These are phyloP conservation scores for Coenonympha glycerion DNA, from an alignment of 2,888 invertebrate species.

Conservation along the genomic window DNA sequence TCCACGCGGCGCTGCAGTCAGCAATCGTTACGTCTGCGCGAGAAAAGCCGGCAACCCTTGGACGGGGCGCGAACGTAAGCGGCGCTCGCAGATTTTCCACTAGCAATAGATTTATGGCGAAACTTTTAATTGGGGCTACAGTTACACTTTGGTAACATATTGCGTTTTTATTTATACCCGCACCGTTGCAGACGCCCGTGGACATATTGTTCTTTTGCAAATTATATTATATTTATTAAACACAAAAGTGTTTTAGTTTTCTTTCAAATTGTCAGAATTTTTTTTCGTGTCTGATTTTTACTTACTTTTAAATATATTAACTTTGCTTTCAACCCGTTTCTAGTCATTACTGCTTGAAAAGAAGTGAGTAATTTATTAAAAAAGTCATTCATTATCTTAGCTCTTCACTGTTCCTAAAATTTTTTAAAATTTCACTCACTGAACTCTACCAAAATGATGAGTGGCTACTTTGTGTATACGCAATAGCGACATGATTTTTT, in stretches of 20 bases:
- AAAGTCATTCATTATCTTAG: too few species aligned
- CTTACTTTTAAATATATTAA: too few species aligned
- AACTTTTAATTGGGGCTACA: constrained; percentile 68
- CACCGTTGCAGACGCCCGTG: neutral
- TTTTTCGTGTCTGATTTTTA: too few species aligned
- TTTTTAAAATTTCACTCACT: too few species aligned
- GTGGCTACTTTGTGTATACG: too few species aligned
- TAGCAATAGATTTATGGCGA: constrained; percentile 63
- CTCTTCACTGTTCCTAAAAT: too few species aligned
- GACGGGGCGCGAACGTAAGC: constrained; percentile 32
- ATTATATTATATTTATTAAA: neutral
- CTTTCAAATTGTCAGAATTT: too few species aligned
- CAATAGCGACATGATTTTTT: too few species aligned
- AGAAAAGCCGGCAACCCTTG: constrained; percentile 38
- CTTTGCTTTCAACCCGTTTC: too few species aligned
- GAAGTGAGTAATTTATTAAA: too few species aligned
- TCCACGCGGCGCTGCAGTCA: constrained; percentile 56
- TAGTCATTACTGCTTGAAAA: too few species aligned
- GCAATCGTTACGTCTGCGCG: constrained; percentile 66
- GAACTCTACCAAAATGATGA: too few species aligned
- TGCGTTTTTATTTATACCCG: constrained; percentile 28
- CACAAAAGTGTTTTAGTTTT: neutral
- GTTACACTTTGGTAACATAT: constrained; percentile 51
- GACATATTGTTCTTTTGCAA: neutral
- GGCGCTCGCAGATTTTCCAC: constrained; percentile 47